Evolutionary conservation across 2,797 vertebrate genomes (phyloP), one percentile per base, ranked within the genome.

Genomic region (Gymnothorax javanicus): DNA sequence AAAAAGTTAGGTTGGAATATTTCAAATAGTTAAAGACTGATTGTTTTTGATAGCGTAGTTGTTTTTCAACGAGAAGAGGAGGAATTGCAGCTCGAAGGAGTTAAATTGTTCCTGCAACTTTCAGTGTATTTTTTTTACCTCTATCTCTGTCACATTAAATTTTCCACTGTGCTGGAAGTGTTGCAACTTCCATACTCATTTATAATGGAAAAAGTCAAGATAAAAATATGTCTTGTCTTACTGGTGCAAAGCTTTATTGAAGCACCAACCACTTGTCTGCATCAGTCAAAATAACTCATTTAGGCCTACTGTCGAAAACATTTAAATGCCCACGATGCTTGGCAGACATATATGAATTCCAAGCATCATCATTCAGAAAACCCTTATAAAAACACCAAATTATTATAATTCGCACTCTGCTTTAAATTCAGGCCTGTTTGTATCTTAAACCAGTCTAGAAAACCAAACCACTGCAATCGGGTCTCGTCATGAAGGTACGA

Each of bases 141-240:
- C 52, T 52, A 56, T 7, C 50, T 81, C 52, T 20, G 77, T 81
- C 77, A 56, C 52, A 33, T 81, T 52, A 81, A 54, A 50, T 81
- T n/a, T 54, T 56, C 52, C 50, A 54, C 17, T 81, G 50, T 56
- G 50, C n/a, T 56, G 77, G 20, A 15, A 81, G 7, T 54, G 52
- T 12, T 43, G 2, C 33, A 33, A 54, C 77, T 56, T 56, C 52
- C 23, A 8, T n/a, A 20, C 15, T 54, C 75, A 79, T 52, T 54
- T 79, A 20, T 79, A 75, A 17, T 71, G 33, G 33, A 12, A 73
- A 33, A 56, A 81, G 52, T 54, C 77, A 81, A 54, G 52, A n/a
- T 81, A 81, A 81, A 81, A n/a, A 81, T 81, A 81, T 81, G 4
- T 52, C 75, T 52, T 56, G 17, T 81, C 77, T 81, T 23, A 11